Evolutionary conservation across 2,888 invertebrate species (phyloP), one percentile per base, ranked within the genome.

Genomic region (Harpagoxenus sublaevis): DNA sequence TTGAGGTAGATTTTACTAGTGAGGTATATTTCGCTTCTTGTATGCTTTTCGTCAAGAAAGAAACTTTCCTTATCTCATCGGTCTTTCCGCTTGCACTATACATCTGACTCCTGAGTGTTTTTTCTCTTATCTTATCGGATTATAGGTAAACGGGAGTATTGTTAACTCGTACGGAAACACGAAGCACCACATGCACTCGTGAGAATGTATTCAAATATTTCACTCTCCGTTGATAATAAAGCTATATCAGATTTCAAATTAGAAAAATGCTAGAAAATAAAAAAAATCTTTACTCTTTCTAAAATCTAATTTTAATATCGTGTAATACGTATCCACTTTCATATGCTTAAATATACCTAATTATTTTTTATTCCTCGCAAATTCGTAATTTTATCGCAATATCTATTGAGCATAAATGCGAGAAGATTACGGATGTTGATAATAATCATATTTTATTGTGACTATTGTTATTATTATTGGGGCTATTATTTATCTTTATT

Each of bases 71-170:
- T 53, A 65, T 65, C 48, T 48, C 9, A 39, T 39, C n/a, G 39
- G 1, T 51, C 75, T 63, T 35, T 53, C 9, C 15, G 3, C 15
- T 77, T 53, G 75, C 39, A 51, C 23, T 23, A 8, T 62, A 62
- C 31, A 53, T 63, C 35, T 63, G 31, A 74, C 28, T n/a, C 35
- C 31, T 51, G 15, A 23, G 45, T 48, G n/a, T 35, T 65, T 63
- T 62, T 3, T 35, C 18, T 63, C 65, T 65, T 51, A 77, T 53
- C 75, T 77, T 39, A 65, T 39, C 65, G 39, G 6, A 75, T 75
- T 75, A 75, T 75, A 23, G 23, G 23, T 23, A 28, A 75, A 39
- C 15, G 63, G 10, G 48, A 53, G 31, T 65, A 77, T 77, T 75
- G 35, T 63, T 75, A 62, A 77, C 35, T 75, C 10, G 15, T 5